Percentiles rank a stretch among this genome's conserved stretches.
phyloP scores from a whole-genome alignment of 2,888 invertebrate species.

The Macrosiphum euphorbiae region DNA sequence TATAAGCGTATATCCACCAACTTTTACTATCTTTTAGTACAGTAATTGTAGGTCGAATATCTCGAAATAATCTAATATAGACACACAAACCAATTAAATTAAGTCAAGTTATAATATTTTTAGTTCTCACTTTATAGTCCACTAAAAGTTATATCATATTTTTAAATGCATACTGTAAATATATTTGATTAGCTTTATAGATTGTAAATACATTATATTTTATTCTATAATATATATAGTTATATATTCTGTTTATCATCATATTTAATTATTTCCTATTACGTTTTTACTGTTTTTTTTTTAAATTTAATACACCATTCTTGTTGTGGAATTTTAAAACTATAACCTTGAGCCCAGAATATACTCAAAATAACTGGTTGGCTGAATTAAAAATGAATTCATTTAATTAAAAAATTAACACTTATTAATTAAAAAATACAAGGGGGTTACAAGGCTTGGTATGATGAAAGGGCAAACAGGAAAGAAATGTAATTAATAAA shows the following conservation, averaged over 20 bases:
- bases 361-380: no score
- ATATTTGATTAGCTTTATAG: not conserved
- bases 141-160: not conserved
- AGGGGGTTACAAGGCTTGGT: no score
- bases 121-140: not conserved
- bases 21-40: constrained; percentile 75
- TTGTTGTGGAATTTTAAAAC: not conserved
- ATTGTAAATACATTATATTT: not conserved
- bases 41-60: constrained; percentile 75
- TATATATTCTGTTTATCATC: not conserved
- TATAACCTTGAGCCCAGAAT: no score
- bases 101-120: not conserved
- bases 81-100: not conserved
- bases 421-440: no score
- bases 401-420: no score
- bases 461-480: no score
- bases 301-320: not conserved
- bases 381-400: no score
- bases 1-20: constrained; percentile 85
- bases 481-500: no score
- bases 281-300: no score
- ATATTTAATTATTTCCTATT: not conserved
- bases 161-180: not conserved
- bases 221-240: not conserved
- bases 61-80: constrained; percentile 74